These are phyloP conservation scores for Ctenosaura bakeri DNA, from an alignment of 2,797 vertebrate species.

Conservation along the genomic window DNA sequence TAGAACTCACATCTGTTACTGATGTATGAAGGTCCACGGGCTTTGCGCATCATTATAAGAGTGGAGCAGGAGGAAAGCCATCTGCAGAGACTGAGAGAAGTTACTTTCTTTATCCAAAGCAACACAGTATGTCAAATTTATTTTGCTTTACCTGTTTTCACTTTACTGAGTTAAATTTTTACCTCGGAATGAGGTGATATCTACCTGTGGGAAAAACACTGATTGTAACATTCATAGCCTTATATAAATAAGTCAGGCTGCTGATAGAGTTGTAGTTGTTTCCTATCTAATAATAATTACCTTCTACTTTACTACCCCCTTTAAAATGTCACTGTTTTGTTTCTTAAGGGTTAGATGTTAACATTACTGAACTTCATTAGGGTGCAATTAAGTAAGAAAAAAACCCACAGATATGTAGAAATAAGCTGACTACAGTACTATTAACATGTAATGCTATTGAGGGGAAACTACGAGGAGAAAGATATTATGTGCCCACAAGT, in stretches of 20 bases:
- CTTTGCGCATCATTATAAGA: slow-evolving; percentile 27
- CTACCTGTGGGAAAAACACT: slow-evolving; percentile 29
- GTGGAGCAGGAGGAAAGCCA: slow-evolving; percentile 54
- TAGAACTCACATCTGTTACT: slow-evolving; percentile 46
- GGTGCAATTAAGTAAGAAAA: slow-evolving; percentile 60
- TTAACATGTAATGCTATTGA: slow-evolving; percentile 24
- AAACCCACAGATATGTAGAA: background rate
- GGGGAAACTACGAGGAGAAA: background rate
- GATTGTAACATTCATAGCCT: slow-evolving; percentile 26
- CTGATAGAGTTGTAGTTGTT: slow-evolving; percentile 30
- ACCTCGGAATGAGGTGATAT: slow-evolving; percentile 37
- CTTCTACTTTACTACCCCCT: slow-evolving; percentile 30
- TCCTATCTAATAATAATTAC: slow-evolving; percentile 41
- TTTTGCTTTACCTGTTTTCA: slow-evolving; percentile 46
- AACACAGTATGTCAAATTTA: slow-evolving; percentile 53
- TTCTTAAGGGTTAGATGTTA: slow-evolving; percentile 46
- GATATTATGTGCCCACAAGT: background rate
- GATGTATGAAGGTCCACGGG: slow-evolving; percentile 36
- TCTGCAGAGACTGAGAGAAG: slow-evolving; percentile 25
- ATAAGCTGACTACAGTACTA: slow-evolving; percentile 34
- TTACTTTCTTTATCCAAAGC: slow-evolving; percentile 44
- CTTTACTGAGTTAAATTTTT: slow-evolving; percentile 32
- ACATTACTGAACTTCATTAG: slow-evolving; percentile 41
- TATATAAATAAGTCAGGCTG: slow-evolving; percentile 15
- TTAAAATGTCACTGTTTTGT: slow-evolving; percentile 42